Evolutionary conservation across 2,888 invertebrate species (phyloP).

Genomic region (Hyles lineata): DNA sequence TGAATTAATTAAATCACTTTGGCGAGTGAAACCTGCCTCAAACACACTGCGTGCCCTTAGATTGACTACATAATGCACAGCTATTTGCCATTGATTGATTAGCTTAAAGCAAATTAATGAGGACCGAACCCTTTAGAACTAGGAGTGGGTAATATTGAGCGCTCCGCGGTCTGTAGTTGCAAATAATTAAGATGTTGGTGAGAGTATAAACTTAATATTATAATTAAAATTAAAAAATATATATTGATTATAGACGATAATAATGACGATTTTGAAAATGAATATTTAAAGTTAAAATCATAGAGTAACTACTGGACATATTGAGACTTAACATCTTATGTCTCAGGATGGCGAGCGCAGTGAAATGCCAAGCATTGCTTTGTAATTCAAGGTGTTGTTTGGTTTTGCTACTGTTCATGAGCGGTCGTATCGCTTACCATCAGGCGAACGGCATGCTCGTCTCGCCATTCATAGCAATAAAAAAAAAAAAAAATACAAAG

Average conservation of each 20-base stretch:
- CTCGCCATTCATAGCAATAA: too few species aligned
- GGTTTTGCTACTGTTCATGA: too few species aligned
- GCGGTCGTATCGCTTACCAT: too few species aligned
- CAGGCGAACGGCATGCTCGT: too few species aligned
- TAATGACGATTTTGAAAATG: not conserved
- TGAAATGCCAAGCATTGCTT: too few species aligned
- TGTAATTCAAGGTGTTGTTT: too few species aligned
- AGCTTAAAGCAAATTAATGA: slow-evolving; percentile 46
- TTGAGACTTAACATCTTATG: too few species aligned
- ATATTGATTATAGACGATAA: not conserved
- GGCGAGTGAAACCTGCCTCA: slow-evolving; percentile 22
- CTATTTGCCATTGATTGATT: slow-evolving; percentile 44
- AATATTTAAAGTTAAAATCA: not conserved
- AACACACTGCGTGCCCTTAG: slow-evolving; percentile 28
- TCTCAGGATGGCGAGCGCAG: too few species aligned
- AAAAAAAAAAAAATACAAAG: too few species aligned
- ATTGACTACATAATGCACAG: slow-evolving; percentile 32
- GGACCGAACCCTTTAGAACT: slow-evolving; percentile 25
- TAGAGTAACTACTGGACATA: too few species aligned
- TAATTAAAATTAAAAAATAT: too few species aligned
- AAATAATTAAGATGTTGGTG: not conserved
- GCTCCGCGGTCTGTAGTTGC: not conserved
- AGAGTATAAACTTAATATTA: too few species aligned
- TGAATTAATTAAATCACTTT: slow-evolving; percentile 22
- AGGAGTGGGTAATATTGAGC: not conserved